Conservation (phyloP, 2,113 vertebrate genomes). For the Chionomys nivalis region DNA sequence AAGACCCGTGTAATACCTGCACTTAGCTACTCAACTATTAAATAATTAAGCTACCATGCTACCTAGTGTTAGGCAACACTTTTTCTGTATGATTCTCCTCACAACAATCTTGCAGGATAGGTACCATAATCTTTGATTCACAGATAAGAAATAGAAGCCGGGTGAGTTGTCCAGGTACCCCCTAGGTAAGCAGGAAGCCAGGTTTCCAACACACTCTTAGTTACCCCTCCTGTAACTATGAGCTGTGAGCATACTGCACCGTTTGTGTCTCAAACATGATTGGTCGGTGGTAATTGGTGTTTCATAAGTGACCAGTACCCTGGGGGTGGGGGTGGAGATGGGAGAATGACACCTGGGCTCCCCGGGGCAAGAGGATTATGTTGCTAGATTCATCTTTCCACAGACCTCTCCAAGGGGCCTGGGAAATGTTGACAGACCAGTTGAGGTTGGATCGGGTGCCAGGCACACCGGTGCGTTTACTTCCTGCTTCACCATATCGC, state of each 20-base stretch:
- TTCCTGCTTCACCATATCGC: constrained; percentile 70
- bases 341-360: background rate
- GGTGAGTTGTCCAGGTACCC: background rate
- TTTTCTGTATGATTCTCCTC: background rate
- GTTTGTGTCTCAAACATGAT: background rate
- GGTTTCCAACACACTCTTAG: background rate
- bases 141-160: background rate
- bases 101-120: background rate
- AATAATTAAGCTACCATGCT: background rate
- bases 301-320: background rate
- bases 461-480: constrained; percentile 72
- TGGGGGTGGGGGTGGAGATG: background rate
- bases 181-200: background rate
- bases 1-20: background rate
- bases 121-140: background rate
- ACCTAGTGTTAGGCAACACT: background rate
- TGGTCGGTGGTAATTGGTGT: background rate
- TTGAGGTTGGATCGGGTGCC: constrained; percentile 78
- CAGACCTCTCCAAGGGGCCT: constrained; percentile 75
- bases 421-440: constrained; percentile 84
- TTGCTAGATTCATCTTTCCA: constrained; percentile 81
- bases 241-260: background rate
- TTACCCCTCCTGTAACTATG: background rate
- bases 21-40: background rate
- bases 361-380: constrained; percentile 73